Conservation (phyloP, 2,888 invertebrate genomes). For the Heliconius ethilla region DNA sequence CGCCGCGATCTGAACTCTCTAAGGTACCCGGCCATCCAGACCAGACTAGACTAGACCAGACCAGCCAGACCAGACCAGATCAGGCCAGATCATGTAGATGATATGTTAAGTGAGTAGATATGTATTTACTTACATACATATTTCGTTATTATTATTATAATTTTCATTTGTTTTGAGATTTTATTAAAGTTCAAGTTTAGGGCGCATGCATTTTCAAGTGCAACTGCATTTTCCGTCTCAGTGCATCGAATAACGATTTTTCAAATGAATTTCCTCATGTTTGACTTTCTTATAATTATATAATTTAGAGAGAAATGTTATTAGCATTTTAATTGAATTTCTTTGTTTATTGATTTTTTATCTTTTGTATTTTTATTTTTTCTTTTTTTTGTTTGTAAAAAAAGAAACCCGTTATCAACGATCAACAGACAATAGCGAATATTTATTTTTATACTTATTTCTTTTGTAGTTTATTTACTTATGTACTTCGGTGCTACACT, state of each 20-base stretch:
- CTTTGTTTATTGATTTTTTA: background rate
- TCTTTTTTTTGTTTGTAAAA: background rate
- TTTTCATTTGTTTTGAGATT: background rate
- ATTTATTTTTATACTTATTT: background rate
- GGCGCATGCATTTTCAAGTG: background rate
- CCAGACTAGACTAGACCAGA: background rate
- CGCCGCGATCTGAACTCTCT: slow-evolving; percentile 26
- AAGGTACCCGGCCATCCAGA: slow-evolving; percentile 20
- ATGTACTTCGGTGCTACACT: background rate
- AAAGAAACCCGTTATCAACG: background rate
- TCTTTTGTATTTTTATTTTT: background rate
- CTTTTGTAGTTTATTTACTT: background rate
- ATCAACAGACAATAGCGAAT: background rate
- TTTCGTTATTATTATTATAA: background rate
- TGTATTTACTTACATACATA: background rate
- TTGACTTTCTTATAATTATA: background rate
- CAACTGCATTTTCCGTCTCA: background rate
- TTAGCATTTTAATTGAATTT: background rate
- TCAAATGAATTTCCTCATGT: background rate
- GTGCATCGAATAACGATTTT: background rate
- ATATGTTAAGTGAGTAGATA: slow-evolving; percentile 18
- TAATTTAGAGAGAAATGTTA: background rate
- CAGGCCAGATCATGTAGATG: slow-evolving; percentile 8
- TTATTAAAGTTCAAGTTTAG: background rate
- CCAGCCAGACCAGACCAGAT: background rate